These are phyloP conservation scores for Rhaphigaster nebulosa DNA, from an alignment of 2,888 invertebrate genomes.

Conservation along the genomic window DNA sequence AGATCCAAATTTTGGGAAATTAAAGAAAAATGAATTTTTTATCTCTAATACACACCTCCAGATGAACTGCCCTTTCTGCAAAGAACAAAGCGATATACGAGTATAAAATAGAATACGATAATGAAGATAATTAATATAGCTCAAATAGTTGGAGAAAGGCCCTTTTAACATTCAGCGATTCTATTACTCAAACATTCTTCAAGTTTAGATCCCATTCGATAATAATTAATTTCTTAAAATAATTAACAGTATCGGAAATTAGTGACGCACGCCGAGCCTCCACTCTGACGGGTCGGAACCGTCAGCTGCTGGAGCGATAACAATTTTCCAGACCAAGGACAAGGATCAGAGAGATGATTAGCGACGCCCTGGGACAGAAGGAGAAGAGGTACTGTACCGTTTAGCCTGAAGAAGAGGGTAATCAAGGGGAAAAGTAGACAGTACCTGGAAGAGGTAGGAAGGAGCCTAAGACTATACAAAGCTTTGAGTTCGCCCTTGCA, in stretches of 20 bases:
- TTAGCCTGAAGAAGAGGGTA: background rate
- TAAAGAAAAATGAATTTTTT: too few species aligned
- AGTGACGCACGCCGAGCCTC: background rate
- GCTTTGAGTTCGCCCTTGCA: background rate
- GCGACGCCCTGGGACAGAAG: background rate
- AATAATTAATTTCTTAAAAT: background rate
- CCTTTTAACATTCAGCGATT: too few species aligned
- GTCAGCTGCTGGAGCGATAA: slow-evolving; percentile 8
- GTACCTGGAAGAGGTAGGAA: background rate
- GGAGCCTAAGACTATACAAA: slow-evolving; percentile 1
- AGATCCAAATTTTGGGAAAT: too few species aligned
- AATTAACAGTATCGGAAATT: background rate
- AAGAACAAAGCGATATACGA: too few species aligned
- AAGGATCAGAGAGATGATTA: slow-evolving; percentile 34
- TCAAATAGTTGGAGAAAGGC: too few species aligned
- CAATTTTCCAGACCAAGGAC: slow-evolving; percentile 9
- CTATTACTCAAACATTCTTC: too few species aligned
- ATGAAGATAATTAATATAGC: too few species aligned
- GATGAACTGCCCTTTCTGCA: too few species aligned
- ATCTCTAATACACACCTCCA: too few species aligned
- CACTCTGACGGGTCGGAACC: background rate
- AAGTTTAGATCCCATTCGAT: background rate
- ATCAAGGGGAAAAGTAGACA: slow-evolving; percentile 23
- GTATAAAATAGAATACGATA: too few species aligned
- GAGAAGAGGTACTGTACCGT: background rate